These are phyloP conservation scores for Nomada ruficornis DNA, from an alignment of 2,888 invertebrate species.

Conservation along the genomic window DNA sequence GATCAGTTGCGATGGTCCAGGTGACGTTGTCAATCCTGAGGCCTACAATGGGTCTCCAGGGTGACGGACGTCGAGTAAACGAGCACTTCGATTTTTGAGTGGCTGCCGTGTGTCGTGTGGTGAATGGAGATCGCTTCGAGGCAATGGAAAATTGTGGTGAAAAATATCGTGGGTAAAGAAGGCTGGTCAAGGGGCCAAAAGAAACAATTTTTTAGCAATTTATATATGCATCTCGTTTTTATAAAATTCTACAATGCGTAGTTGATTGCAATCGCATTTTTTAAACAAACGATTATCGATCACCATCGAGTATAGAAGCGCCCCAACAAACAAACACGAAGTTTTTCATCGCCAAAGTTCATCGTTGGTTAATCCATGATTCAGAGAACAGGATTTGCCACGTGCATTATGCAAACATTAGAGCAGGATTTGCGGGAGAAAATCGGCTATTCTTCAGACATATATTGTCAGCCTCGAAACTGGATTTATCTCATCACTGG, in stretches of 20 bases:
- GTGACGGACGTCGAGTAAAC: constrained; percentile 48
- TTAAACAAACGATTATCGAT: constrained; percentile 56
- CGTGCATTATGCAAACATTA: constrained; percentile 66
- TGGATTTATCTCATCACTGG: constrained; percentile 25
- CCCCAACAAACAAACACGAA: constrained; percentile 60
- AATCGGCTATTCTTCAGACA: background rate
- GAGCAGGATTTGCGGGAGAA: constrained; percentile 19
- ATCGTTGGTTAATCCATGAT: constrained; percentile 74
- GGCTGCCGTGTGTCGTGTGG: constrained; percentile 37
- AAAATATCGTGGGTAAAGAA: constrained; percentile 42
- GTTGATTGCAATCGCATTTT: background rate
- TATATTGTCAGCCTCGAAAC: constrained; percentile 8
- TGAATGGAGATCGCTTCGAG: constrained; percentile 40
- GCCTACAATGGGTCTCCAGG: constrained; percentile 53
- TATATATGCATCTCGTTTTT: too few species aligned
- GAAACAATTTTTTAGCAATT: too few species aligned
- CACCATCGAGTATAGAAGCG: constrained; percentile 39
- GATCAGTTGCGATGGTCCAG: constrained; percentile 28
- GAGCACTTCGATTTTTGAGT: constrained; percentile 64
- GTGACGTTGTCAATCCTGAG: constrained; percentile 36
- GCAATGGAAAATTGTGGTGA: constrained; percentile 69
- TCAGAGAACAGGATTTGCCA: constrained; percentile 60
- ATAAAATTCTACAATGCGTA: too few species aligned
- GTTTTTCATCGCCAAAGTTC: constrained; percentile 59
- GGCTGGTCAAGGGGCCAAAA: background rate